These are phyloP conservation scores for Athene noctua DNA, from an alignment of 2,113 vertebrate genomes.

Conservation along the genomic window DNA sequence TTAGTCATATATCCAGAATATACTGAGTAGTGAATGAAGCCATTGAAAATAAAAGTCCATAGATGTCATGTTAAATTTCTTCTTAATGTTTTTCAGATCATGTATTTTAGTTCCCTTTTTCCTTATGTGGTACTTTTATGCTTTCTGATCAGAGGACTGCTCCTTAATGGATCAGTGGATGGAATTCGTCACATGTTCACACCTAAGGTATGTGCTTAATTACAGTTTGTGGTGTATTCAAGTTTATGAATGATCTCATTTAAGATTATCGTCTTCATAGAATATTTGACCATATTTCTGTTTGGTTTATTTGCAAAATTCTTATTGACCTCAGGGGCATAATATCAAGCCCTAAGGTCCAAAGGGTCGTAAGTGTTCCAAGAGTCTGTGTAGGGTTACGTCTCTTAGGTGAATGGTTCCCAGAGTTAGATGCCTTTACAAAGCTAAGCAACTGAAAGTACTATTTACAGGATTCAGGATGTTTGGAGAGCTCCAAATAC, in stretches of 20 bases:
- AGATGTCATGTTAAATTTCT: neutral
- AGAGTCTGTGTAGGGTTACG: neutral
- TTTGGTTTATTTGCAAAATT: neutral
- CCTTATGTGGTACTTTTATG: conserved; percentile 93
- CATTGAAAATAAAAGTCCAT: neutral
- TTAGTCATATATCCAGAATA: neutral
- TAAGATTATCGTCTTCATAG: neutral
- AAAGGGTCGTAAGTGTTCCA: neutral
- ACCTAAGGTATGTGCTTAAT: conserved; percentile 83
- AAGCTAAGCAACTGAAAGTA: neutral
- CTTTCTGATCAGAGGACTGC: conserved; percentile 89
- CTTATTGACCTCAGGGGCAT: neutral
- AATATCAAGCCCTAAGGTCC: neutral
- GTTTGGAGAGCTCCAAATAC: neutral
- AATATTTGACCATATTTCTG: neutral
- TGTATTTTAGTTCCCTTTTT: conserved; percentile 98
- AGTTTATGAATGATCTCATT: neutral
- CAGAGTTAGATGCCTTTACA: neutral
- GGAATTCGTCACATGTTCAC: conserved; percentile 98
- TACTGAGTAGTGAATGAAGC: neutral
- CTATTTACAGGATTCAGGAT: neutral
- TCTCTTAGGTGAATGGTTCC: neutral
- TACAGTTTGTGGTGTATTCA: neutral
- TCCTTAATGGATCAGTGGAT: conserved; percentile 90
- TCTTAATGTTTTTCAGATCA: conserved; percentile 82